Conservation (phyloP, 2,797 vertebrate genomes). For the Eleutherodactylus coqui region DNA sequence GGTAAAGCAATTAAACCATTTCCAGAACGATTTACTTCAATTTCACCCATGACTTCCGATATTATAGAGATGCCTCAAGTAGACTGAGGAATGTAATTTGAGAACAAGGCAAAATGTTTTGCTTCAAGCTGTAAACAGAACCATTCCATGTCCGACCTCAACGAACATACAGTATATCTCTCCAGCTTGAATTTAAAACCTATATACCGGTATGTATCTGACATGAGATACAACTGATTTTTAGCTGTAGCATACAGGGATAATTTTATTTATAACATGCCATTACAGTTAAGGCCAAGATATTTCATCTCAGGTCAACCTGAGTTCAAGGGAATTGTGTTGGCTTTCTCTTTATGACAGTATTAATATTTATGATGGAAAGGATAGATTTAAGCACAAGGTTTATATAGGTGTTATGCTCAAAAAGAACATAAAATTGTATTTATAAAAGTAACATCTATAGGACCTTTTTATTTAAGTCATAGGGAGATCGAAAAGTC, state of each 20-base stretch:
- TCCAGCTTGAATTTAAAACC: not conserved
- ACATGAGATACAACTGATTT: conserved; percentile 49
- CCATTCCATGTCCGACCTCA: not conserved
- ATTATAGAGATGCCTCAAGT: conserved; percentile 2
- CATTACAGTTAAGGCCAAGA: conserved; percentile 28
- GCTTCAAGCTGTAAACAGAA: conserved; percentile 7
- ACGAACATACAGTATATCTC: not conserved
- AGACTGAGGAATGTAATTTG: conserved; percentile 5
- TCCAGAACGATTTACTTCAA: conserved; percentile 1
- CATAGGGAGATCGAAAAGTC: no score
- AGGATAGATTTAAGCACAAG: not conserved
- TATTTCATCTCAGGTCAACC: conserved; percentile 35
- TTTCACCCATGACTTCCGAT: not conserved
- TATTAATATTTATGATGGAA: conserved; percentile 27
- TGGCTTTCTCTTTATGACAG: not conserved
- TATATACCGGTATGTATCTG: not conserved
- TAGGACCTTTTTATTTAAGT: no score
- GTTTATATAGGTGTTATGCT: not conserved
- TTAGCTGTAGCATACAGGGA: conserved; percentile 30
- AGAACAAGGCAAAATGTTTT: conserved; percentile 10
- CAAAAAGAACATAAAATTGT: not conserved
- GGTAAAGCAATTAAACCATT: not conserved
- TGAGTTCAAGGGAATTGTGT: conserved; percentile 41
- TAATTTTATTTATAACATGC: conserved; percentile 52
- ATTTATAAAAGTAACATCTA: no score